Percentiles rank a stretch among this genome's conserved stretches.
These are phyloP conservation scores for Characodon lateralis DNA, from an alignment of 2,797 vertebrate species.

Conservation along the genomic window DNA sequence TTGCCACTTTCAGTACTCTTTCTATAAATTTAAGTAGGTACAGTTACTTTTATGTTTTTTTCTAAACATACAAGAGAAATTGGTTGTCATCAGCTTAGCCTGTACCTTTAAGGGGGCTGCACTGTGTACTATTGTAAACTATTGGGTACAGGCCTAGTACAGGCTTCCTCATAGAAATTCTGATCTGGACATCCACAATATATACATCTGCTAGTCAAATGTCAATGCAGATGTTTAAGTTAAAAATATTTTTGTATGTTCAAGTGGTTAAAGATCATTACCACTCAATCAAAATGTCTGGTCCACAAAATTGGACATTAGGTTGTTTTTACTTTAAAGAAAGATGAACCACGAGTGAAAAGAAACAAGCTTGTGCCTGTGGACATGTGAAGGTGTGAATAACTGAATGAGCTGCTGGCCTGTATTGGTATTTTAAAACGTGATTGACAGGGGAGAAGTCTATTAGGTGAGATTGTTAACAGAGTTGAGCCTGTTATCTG, in stretches of 20 bases:
- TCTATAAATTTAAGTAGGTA: too few relatives aligned
- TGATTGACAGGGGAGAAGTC: slow-evolving; percentile 85
- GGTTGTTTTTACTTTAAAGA: slow-evolving; percentile 25
- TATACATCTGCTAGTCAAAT: not conserved
- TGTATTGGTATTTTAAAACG: slow-evolving; percentile 79
- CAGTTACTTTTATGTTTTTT: too few relatives aligned
- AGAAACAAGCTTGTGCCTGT: not conserved
- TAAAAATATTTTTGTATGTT: not conserved
- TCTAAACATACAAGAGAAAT: too few relatives aligned
- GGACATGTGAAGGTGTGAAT: slow-evolving; percentile 10
- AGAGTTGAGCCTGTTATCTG: slow-evolving; percentile 82
- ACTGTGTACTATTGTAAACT: too few relatives aligned
- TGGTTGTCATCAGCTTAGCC: too few relatives aligned
- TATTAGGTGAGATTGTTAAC: slow-evolving; percentile 87
- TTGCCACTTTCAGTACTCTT: too few relatives aligned
- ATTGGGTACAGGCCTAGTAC: too few relatives aligned
- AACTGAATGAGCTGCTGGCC: slow-evolving; percentile 51
- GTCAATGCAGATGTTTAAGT: not conserved
- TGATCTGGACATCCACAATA: not conserved
- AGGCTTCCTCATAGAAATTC: too few relatives aligned
- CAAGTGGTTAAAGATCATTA: slow-evolving; percentile 4
- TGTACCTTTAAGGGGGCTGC: too few relatives aligned
- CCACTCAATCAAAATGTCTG: slow-evolving; percentile 13
- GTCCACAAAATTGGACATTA: slow-evolving; percentile 16
- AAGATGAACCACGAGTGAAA: slow-evolving; percentile 43